A percentile compares a stretch with the other conserved stretches of the same genome.
phyloP scores from a whole-genome alignment of 2,888 invertebrate species.

The Plemyria rubiginata region DNA sequence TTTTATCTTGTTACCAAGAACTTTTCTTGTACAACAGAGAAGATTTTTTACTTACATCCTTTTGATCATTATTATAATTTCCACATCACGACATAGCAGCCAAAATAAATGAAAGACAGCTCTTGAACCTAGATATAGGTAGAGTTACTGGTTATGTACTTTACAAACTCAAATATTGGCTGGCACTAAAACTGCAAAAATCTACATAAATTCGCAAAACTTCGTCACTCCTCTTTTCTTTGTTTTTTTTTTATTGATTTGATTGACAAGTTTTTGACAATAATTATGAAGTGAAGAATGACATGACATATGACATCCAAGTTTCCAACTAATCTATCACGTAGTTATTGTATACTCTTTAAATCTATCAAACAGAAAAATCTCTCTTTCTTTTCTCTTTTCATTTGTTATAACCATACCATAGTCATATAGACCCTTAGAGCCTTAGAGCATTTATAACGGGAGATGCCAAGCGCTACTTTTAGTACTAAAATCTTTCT shows the following conservation, averaged over 20 bases:
- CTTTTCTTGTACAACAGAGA: neutral
- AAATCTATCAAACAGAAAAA: too few relatives aligned
- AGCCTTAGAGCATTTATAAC: too few relatives aligned
- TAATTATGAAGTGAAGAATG: too few relatives aligned
- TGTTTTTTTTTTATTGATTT: neutral
- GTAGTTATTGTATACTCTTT: too few relatives aligned
- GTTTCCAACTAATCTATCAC: too few relatives aligned
- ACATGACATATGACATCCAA: too few relatives aligned
- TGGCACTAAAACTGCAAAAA: neutral
- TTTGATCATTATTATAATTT: neutral
- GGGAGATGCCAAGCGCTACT: too few relatives aligned
- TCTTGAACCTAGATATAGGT: neutral
- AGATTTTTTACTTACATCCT: neutral
- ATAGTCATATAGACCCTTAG: too few relatives aligned
- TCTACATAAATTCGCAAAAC: neutral
- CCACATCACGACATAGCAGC: neutral
- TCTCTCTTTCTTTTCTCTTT: too few relatives aligned
- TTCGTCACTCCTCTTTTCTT: neutral
- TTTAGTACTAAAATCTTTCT: too few relatives aligned
- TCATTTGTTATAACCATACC: too few relatives aligned
- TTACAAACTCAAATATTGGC: neutral
- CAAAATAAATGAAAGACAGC: neutral
- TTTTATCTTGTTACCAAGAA: too few relatives aligned
- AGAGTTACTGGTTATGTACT: neutral
- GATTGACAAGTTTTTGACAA: neutral